These are phyloP conservation scores for Luperina testacea DNA, from an alignment of 2,888 invertebrate genomes.

Conservation along the genomic window DNA sequence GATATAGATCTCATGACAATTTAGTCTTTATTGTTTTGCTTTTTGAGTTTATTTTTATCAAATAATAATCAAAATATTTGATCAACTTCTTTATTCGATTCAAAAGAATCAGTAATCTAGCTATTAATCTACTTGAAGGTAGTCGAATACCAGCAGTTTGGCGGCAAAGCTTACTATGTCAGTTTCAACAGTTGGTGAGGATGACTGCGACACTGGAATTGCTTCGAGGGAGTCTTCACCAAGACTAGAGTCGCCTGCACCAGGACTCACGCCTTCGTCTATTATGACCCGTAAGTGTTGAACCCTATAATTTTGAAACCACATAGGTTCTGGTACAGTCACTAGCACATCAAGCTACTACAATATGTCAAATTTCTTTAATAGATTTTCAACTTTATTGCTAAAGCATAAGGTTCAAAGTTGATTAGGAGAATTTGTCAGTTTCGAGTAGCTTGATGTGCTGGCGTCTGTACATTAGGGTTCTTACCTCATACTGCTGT, in stretches of 20 bases:
- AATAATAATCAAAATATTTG: neutral
- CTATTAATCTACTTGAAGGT: neutral
- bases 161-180: conserved; percentile 25
- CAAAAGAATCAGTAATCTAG: neutral
- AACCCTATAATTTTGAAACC: neutral
- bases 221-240: conserved; percentile 93
- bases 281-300: conserved; percentile 83
- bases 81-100: neutral
- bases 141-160: conserved; percentile 13
- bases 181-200: conserved; percentile 87
- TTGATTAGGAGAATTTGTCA: too few relatives aligned
- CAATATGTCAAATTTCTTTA: too few relatives aligned
- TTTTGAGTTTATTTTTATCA: neutral
- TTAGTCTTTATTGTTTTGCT: too few relatives aligned
- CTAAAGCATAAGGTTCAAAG: too few relatives aligned
- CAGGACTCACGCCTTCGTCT: conserved; percentile 87
- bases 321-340: neutral
- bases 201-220: conserved; percentile 91
- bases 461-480: too few relatives aligned
- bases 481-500: neutral
- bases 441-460: too few relatives aligned
- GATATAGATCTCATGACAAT: neutral
- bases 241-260: conserved; percentile 91
- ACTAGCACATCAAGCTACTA: too few relatives aligned
- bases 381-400: too few relatives aligned